phyloP scores from a whole-genome alignment of 2,888 invertebrate genomes.

The Spisula solida region DNA sequence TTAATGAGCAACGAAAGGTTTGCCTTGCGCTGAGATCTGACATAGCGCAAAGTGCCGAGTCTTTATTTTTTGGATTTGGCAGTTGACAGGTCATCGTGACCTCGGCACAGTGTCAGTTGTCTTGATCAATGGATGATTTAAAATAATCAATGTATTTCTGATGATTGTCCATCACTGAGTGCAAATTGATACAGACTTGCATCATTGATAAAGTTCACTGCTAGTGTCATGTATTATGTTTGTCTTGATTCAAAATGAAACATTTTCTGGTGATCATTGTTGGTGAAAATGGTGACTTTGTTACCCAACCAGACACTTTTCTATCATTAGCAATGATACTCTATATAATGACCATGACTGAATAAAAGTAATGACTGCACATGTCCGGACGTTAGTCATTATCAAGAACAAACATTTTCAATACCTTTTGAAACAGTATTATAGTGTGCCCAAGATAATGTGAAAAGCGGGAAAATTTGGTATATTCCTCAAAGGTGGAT shows the following conservation, averaged over 20 bases:
- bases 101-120: not conserved
- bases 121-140: conserved; percentile 10
- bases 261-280: not conserved
- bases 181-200: conserved; percentile 20
- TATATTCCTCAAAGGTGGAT: no score
- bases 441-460: no score
- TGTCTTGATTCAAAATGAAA: not conserved
- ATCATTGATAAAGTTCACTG: conserved; percentile 10
- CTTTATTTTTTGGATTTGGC: conserved; percentile 3
- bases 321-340: not conserved
- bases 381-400: not conserved
- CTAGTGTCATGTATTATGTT: not conserved
- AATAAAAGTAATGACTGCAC: not conserved
- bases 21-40: conserved; percentile 22
- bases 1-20: conserved; percentile 25
- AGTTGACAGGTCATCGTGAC: conserved; percentile 45
- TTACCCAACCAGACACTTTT: not conserved
- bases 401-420: not conserved
- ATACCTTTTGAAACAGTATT: not conserved
- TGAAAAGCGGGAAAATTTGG: no score
- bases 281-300: not conserved
- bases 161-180: not conserved
- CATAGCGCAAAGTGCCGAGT: conserved; percentile 21
- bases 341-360: not conserved
- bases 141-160: not conserved